These are phyloP conservation scores for Acanthaster planci DNA, from an alignment of 35 echinoderm and acorn worm species.

Conservation along the genomic window DNA sequence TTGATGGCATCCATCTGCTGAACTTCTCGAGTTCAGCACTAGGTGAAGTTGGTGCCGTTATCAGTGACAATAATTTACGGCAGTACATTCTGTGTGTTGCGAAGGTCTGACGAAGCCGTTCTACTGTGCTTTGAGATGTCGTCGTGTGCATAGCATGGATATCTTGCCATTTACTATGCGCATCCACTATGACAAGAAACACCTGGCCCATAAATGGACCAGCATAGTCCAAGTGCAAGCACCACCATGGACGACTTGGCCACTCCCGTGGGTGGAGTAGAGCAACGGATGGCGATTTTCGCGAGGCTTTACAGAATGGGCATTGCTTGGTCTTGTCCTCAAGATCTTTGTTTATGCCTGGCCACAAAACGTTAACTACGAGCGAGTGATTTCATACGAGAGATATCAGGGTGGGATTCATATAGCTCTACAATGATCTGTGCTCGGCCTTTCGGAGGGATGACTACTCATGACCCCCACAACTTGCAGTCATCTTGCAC, in stretches of 20 bases:
- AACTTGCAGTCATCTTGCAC: constrained; percentile 5
- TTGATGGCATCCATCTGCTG: constrained; percentile 54
- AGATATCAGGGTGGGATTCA: constrained; percentile 62
- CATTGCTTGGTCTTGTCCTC: constrained; percentile 47
- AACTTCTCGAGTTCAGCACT: constrained; percentile 58
- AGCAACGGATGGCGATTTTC: constrained; percentile 39
- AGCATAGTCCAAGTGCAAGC: constrained; percentile 71
- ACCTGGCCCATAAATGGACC: constrained; percentile 62
- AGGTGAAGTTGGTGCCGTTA: constrained; percentile 61
- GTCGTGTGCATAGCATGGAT: constrained; percentile 46
- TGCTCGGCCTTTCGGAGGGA: constrained; percentile 45
- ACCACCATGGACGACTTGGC: constrained; percentile 50
- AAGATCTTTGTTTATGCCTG: background rate
- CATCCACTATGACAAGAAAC: constrained; percentile 74
- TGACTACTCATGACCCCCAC: constrained; percentile 51
- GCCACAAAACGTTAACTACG: background rate
- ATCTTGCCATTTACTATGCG: constrained; percentile 77
- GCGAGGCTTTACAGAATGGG: constrained; percentile 33
- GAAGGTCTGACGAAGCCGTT: constrained; percentile 48
- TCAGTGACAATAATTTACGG: constrained; percentile 69
- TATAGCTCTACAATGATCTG: constrained; percentile 56
- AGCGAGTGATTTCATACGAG: constrained; percentile 65
- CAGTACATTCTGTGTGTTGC: constrained; percentile 65
- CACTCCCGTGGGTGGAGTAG: constrained; percentile 63
- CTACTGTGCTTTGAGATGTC: constrained; percentile 55